Evolutionary conservation across 2,797 vertebrate genomes (phyloP), one percentile per base, ranked within the genome.

Genomic region (Cirrhinus molitorella): DNA sequence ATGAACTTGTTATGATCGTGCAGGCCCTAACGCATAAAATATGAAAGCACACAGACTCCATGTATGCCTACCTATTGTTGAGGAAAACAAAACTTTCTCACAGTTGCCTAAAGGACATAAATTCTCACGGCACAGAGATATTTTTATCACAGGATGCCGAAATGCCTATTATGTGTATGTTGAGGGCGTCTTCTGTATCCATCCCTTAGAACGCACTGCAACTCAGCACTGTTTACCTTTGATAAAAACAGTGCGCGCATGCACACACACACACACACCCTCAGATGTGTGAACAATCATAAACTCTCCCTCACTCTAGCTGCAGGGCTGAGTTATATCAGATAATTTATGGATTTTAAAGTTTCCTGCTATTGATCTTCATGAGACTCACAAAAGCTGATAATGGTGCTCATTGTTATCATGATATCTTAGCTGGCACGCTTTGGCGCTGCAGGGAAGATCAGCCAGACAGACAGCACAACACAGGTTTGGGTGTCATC

Each of bases 161-260:
- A 23, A 65, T 72, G 6, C 16, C 37, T n/a, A 17, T 65, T 53
- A 16, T 77, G 34, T 72, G 66, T 85, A n/a, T n/a, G 55, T 76
- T 76, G 3, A 79, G 66, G 85, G 80, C 47, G 80, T 82, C 67
- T 72, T 51, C 51, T 51, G n/a, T 66, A 72, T 40, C 31, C 53
- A 71, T 37, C 12, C 74, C 43, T 61, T 68, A 70, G 79, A 85
- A 81, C 19, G 66, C 57, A 53, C 23, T 17, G 70, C 68, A 55
- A 34, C 43, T 74, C 40, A 43, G 23, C 45, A 65, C 13, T 79
- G 57, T 86, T 82, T 83, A 82, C 21, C 11, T 79, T 82, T 79
- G 57, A 83, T 85, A 83, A 82, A 70, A 66, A n/a, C 13, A 45
- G 25, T 63, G 37, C 25, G 0, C 47, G 0, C 63, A 59, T n/a